Percentiles rank a stretch among this genome's conserved stretches.
Conservation (phyloP, 35 echinoderm and acorn worm species). For the Lytechinus variegatus region DNA sequence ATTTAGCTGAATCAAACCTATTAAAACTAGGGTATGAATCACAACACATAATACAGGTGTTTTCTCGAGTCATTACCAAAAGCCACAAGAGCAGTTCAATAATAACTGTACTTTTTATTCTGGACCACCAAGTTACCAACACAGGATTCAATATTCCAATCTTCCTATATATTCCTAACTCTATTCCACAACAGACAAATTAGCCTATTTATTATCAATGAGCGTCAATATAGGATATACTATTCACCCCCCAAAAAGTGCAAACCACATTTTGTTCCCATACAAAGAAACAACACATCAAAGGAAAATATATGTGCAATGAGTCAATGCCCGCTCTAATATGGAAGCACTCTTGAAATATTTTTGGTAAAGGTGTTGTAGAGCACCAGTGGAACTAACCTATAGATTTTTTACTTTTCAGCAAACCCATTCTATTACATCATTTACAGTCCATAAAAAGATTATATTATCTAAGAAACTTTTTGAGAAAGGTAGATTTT, state of each 20-base stretch:
- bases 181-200: neutral
- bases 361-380: no score
- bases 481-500: no score
- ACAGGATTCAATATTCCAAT: neutral
- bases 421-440: no score
- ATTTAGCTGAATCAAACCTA: neutral
- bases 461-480: no score
- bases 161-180: neutral
- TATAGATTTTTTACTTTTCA: no score
- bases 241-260: neutral
- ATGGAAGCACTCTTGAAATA: no score
- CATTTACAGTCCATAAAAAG: no score
- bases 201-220: neutral
- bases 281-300: neutral
- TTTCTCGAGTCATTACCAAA: neutral
- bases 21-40: neutral
- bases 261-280: neutral
- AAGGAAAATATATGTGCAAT: neutral
- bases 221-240: neutral
- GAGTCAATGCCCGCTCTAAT: neutral
- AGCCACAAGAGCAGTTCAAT: neutral
- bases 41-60: neutral
- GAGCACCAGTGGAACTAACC: no score
- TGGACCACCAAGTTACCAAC: neutral
- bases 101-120: neutral